phyloP scores from a whole-genome alignment of 2,113 vertebrate species.

The Entelurus aequoreus region DNA sequence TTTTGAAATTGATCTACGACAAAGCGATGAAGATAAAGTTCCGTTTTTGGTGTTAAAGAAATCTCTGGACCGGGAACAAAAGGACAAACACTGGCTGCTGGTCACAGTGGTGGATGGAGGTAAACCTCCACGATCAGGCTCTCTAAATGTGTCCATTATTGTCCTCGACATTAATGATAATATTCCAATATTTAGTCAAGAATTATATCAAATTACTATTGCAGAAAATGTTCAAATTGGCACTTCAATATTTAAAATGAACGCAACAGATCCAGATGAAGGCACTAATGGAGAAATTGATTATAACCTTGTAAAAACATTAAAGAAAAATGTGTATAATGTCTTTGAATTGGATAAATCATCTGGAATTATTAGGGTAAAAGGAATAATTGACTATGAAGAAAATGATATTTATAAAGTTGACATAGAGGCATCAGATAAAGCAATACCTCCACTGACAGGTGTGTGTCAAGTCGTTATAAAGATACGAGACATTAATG shows the following conservation, averaged over 20 bases:
- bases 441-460: constrained; percentile 16
- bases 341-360: constrained; percentile 43
- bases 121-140: constrained; percentile 40
- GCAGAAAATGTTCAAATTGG: constrained; percentile 33
- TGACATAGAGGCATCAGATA: constrained; percentile 41
- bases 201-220: constrained; percentile 31
- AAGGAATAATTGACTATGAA: constrained; percentile 33
- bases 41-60: constrained; percentile 52
- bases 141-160: constrained; percentile 42
- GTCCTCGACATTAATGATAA: constrained; percentile 66
- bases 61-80: constrained; percentile 51
- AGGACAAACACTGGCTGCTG: not conserved
- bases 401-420: constrained; percentile 33
- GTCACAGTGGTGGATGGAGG: constrained; percentile 61
- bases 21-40: constrained; percentile 40
- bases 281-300: constrained; percentile 27
- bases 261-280: constrained; percentile 43
- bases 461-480: constrained; percentile 22
- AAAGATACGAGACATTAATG: constrained; percentile 25
- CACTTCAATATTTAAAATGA: constrained; percentile 18
- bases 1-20: constrained; percentile 44
- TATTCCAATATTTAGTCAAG: constrained; percentile 46
- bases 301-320: constrained; percentile 34
- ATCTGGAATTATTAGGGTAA: constrained; percentile 33
- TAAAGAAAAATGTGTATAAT: constrained; percentile 1